A percentile compares a stretch with the other conserved stretches of the same genome.
These are phyloP conservation scores for Furnarius figulus DNA, from an alignment of 2,113 vertebrate genomes.

Conservation along the genomic window DNA sequence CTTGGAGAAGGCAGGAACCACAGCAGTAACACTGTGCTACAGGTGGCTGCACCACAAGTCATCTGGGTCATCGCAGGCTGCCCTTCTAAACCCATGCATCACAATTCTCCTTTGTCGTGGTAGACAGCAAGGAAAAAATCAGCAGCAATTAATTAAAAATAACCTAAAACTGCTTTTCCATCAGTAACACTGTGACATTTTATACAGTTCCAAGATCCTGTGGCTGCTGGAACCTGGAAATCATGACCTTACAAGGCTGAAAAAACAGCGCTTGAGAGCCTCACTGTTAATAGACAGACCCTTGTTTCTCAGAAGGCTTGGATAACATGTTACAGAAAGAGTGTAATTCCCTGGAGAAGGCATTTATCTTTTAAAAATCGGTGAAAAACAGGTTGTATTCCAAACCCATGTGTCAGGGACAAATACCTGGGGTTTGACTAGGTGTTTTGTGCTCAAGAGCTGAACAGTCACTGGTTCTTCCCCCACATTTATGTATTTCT, in stretches of 20 bases:
- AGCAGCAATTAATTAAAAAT: not conserved
- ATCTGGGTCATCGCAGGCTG: not conserved
- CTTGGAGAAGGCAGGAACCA: not conserved
- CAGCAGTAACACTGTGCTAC: fast-evolving
- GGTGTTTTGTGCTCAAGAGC: not conserved
- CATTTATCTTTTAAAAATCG: not conserved
- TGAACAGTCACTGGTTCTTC: not conserved
- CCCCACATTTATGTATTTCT: not conserved
- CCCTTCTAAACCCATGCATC: not conserved
- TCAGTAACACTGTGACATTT: not conserved
- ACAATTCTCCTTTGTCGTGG: not conserved
- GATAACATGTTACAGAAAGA: not conserved
- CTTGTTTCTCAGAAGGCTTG: not conserved
- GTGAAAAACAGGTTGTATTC: not conserved
- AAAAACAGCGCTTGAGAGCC: not conserved
- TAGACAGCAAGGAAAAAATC: not conserved
- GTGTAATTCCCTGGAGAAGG: not conserved
- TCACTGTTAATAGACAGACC: not conserved
- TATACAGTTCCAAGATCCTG: not conserved
- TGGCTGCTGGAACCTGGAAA: not conserved
- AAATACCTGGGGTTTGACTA: not conserved
- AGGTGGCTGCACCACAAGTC: not conserved
- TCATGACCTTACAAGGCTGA: not conserved
- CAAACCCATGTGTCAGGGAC: not conserved
- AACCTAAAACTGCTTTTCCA: not conserved